Evolutionary conservation across 2,888 invertebrate species (phyloP).

Genomic region (Crematogaster levior): DNA sequence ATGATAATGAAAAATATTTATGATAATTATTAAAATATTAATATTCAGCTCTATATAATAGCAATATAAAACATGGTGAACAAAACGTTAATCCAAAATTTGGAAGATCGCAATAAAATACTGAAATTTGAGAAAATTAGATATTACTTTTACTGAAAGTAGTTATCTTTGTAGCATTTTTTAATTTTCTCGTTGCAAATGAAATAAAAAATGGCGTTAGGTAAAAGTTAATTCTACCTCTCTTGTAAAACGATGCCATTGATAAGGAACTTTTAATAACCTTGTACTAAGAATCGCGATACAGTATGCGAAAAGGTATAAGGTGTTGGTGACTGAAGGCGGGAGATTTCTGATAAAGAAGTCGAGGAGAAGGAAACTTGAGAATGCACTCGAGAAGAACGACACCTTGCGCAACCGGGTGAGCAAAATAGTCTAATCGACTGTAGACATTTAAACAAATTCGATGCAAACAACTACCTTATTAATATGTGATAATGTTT

Average conservation of each 20-base stretch:
- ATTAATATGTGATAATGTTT: no score
- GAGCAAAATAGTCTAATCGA: slow-evolving; percentile 27
- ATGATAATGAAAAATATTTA: background rate
- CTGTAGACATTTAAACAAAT: slow-evolving; percentile 23
- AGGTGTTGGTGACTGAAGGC: slow-evolving; percentile 38
- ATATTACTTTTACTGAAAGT: background rate
- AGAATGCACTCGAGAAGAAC: slow-evolving; percentile 47
- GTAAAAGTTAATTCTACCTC: background rate
- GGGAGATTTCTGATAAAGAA: slow-evolving; percentile 42
- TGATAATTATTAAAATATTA: background rate
- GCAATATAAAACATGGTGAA: background rate
- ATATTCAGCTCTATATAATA: background rate
- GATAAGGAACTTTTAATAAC: slow-evolving; percentile 41
- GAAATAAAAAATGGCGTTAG: slow-evolving; percentile 11
- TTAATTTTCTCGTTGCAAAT: slow-evolving; percentile 1
- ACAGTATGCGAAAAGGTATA: background rate
- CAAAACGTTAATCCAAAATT: background rate
- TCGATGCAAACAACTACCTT: background rate
- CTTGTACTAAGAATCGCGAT: slow-evolving; percentile 29
- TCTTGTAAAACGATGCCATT: slow-evolving; percentile 4
- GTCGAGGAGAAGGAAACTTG: slow-evolving; percentile 47
- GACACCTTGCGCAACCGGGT: slow-evolving; percentile 38
- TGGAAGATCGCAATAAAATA: background rate
- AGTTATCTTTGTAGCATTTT: background rate
- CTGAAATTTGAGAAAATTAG: background rate